A percentile compares a stretch with the other conserved stretches of the same genome.
phyloP scores from a whole-genome alignment of 2,888 invertebrate species.

The Elmis aenea region DNA sequence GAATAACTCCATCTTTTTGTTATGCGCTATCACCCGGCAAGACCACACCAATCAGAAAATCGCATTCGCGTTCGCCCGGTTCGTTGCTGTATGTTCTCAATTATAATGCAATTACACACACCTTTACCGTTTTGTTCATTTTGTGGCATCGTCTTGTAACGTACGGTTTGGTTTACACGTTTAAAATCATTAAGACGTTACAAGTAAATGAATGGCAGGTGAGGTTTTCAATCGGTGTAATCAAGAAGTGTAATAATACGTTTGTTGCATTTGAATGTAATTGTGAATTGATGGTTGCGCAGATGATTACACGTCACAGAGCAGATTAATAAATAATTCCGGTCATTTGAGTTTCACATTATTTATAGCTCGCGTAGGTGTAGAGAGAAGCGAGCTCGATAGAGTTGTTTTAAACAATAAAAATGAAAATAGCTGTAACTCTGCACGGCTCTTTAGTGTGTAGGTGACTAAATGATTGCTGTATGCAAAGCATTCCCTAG shows the following conservation, averaged over 20 bases:
- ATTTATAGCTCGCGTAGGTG: slow-evolving; percentile 16
- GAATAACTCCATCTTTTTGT: slow-evolving; percentile 29
- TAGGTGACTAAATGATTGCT: slow-evolving; percentile 39
- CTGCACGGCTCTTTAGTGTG: slow-evolving; percentile 31
- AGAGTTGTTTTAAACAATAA: slow-evolving; percentile 39
- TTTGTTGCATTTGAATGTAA: slow-evolving; percentile 21
- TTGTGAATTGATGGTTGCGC: slow-evolving; percentile 22
- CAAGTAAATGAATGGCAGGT: no score
- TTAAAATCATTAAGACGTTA: no score
- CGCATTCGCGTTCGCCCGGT: no score
- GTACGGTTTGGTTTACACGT: no score
- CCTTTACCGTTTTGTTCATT: neutral
- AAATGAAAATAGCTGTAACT: slow-evolving; percentile 34
- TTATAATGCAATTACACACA: slow-evolving; percentile 1
- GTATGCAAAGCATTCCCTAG: slow-evolving; percentile 31
- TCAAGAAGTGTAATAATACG: slow-evolving; percentile 23
- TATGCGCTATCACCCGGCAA: slow-evolving; percentile 5
- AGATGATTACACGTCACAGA: slow-evolving; percentile 20
- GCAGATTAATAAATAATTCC: slow-evolving; percentile 20
- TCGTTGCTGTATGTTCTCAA: slow-evolving; percentile 2
- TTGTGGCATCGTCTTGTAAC: neutral
- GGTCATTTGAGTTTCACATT: slow-evolving; percentile 4
- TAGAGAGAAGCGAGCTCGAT: slow-evolving; percentile 22
- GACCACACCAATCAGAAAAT: slow-evolving; percentile 16
- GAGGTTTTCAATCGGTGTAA: slow-evolving; percentile 24